Evolutionary conservation across 2,113 vertebrate genomes (phyloP), one percentile per base, ranked within the genome.

Genomic region (Paracanthobrama guichenoti): DNA sequence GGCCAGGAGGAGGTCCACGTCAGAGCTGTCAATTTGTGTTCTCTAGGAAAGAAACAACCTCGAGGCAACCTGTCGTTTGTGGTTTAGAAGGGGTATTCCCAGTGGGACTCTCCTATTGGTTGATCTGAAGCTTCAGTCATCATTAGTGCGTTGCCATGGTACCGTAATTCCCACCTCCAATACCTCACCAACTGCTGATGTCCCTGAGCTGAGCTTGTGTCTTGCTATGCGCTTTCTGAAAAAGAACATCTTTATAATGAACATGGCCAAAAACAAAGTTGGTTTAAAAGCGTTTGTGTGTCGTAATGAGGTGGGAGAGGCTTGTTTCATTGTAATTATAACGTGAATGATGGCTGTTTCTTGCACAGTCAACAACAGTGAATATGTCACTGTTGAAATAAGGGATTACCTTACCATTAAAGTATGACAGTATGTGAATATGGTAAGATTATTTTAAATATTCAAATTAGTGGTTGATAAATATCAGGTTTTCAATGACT

Each of bases 21-120:
- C 82, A 77, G 75, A 39, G 64, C 80, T 85, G 83, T 85, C 72
- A 78, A 77, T 83, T 72, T 24, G 22, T 83, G 57, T 79, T 42
- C 46, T 13, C 13, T 67, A 35, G 57, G 57, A 77, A 57, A 84
- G 75, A 42, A 81, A 85, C 74, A 57, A 85, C 66, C 83, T 74
- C 20, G 55, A 83, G 75, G 84, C 80, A 20, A 66, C 64, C 60
- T 39, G 44, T 71, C 31, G 5, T 28, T 14, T 8, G 48, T 35
- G 46, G 48, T 75, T 72, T 48, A 28, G 74, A n/a, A 39, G 42
- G 22, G 53, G 53, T 26, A 18, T 44, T 77, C 22, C 62, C 53
- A 60, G 44, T 10, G 9, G 78, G 62, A 53, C 5, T 9, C 73
- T 62, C 18, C 24, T 3, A 82, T 77, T 87, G 80, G 86, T 48